Conservation (phyloP, 2,113 vertebrate genomes). For the Lasiurus cinereus region DNA sequence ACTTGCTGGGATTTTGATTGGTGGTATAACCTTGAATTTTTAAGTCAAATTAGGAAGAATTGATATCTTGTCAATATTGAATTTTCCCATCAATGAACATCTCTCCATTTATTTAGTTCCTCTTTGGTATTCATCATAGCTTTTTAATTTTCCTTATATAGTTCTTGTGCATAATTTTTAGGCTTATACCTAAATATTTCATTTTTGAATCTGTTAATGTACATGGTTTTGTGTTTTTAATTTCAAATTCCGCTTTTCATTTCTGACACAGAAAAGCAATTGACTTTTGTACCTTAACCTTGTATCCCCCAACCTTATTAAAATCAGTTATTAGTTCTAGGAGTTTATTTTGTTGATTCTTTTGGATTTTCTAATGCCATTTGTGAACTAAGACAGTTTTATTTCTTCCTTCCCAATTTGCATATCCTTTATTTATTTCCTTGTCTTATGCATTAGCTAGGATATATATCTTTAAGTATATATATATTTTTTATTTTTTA, state of each 20-base stretch:
- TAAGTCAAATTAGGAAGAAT: background rate
- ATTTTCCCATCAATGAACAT: background rate
- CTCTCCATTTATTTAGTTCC: background rate
- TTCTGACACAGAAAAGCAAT: background rate
- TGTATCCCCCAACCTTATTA: background rate
- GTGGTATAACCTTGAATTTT: background rate
- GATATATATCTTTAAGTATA: background rate
- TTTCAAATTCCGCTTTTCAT: slow-evolving; percentile 2
- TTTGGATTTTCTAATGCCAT: background rate
- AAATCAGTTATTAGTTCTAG: background rate
- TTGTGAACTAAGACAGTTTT: background rate
- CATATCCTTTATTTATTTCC: background rate
- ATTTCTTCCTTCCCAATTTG: background rate
- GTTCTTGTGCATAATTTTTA: background rate
- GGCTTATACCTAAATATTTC: background rate
- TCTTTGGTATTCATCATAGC: background rate
- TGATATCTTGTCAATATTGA: background rate
- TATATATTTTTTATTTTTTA: background rate
- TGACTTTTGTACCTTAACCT: background rate
- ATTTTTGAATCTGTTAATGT: background rate
- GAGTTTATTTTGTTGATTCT: background rate
- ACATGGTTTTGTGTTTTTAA: background rate
- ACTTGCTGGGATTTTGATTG: background rate
- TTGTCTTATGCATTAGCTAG: background rate
- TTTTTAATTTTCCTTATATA: background rate